Conservation (phyloP, 2,113 vertebrate species). For the Silurus meridionalis region DNA sequence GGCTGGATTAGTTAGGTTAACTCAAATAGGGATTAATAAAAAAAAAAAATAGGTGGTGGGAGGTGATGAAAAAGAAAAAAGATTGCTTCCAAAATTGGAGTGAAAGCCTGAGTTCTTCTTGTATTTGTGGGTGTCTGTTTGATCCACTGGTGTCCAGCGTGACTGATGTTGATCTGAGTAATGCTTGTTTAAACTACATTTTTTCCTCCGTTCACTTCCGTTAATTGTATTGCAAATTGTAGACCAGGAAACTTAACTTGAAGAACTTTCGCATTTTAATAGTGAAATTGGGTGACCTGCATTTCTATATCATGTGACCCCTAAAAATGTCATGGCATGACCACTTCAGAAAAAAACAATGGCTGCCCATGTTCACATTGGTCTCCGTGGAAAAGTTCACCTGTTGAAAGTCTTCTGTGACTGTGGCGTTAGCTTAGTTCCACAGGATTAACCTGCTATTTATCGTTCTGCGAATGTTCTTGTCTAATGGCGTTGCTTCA, state of each 20-base stretch:
- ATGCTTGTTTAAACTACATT: neutral
- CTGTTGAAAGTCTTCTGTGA: no score
- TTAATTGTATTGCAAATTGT: no score
- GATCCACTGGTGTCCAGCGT: neutral
- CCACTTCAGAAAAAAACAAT: no score
- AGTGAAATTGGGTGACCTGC: no score
- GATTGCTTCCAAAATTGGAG: neutral
- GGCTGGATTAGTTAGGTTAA: slow-evolving; percentile 20
- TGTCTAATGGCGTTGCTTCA: neutral
- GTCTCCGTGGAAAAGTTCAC: no score
- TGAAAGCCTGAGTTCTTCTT: neutral
- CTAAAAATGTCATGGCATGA: no score
- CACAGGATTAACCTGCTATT: neutral
- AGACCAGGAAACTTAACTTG: no score
- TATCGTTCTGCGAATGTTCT: neutral
- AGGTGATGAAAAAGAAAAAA: slow-evolving; percentile 9
- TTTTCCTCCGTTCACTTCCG: no score
- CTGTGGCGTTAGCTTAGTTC: no score
- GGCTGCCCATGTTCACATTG: no score
- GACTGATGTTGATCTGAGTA: neutral
- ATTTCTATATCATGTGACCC: no score
- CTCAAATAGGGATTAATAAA: slow-evolving; percentile 18
- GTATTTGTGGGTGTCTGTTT: neutral
- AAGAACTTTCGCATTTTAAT: no score
- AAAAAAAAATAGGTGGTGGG: slow-evolving; percentile 5